Conservation (phyloP, 2,113 vertebrate genomes). For the Corythaixoides concolor region DNA sequence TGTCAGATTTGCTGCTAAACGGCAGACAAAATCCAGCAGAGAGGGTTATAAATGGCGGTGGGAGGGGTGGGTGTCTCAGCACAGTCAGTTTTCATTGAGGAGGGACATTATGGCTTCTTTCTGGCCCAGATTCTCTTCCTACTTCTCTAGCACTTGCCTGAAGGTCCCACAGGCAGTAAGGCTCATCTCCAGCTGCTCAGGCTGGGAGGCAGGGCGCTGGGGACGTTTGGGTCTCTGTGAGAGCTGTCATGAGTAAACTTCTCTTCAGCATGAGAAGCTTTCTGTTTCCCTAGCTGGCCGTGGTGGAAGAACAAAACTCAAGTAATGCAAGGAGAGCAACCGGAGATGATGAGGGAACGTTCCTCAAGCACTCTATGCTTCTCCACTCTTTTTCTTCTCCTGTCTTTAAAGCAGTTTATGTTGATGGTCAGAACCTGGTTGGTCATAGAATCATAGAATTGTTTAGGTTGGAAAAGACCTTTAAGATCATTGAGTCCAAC, state of each 20-base stretch:
- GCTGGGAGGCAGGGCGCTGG: neutral
- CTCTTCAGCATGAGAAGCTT: neutral
- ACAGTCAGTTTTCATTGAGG: neutral
- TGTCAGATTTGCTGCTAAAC: neutral
- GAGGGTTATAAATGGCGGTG: neutral
- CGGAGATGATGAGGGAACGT: rapidly evolving
- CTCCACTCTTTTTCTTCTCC: neutral
- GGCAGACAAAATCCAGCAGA: neutral
- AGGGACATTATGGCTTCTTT: neutral
- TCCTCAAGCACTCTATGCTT: neutral
- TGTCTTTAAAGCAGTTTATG: neutral
- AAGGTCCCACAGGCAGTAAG: neutral
- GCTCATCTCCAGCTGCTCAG: neutral
- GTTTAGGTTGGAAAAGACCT: too few species aligned
- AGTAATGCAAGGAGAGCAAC: neutral
- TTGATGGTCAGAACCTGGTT: neutral
- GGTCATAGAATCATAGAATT: too few species aligned
- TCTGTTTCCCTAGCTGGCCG: neutral
- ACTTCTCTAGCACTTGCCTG: neutral
- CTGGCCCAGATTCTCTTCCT: neutral
- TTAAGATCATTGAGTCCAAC: too few species aligned
- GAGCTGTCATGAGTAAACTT: neutral
- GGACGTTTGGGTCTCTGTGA: neutral
- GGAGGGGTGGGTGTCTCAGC: neutral
- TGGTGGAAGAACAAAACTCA: neutral